Evolutionary conservation across 2,888 invertebrate genomes (phyloP).

Genomic region (Cancer borealis): DNA sequence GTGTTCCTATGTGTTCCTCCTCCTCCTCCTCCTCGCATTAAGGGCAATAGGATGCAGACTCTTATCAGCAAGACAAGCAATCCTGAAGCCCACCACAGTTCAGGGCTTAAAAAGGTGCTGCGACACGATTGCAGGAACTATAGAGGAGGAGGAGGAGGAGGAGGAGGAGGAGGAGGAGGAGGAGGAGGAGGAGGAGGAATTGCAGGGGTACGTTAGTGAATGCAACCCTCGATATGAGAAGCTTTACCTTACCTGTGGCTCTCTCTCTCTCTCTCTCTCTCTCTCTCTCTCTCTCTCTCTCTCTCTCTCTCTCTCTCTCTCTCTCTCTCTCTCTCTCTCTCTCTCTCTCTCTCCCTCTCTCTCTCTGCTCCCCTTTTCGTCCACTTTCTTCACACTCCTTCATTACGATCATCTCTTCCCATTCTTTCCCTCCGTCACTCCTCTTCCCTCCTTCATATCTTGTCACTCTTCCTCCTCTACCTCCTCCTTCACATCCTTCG

Average conservation of each 20-base stretch:
- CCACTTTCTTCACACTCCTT: too few species aligned
- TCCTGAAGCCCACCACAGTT: not conserved
- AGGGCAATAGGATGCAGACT: not conserved
- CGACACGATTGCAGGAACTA: not conserved
- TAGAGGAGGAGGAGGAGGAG: not conserved
- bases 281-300: too few species aligned
- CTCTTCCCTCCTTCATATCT: not conserved
- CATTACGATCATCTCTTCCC: too few species aligned
- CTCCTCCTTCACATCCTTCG: not conserved
- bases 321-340: too few species aligned
- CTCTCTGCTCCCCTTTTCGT: too few species aligned
- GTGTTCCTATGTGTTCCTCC: too few species aligned
- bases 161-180: not conserved
- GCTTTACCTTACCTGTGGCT: too few species aligned
- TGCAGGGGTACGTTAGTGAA: too few species aligned
- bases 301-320: not conserved
- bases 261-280: too few species aligned
- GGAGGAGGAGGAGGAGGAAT: not conserved
- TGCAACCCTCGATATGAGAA: too few species aligned
- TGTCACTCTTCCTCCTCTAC: not conserved
- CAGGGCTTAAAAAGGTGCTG: not conserved
- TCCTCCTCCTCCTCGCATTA: too few species aligned
- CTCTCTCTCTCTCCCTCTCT: too few species aligned
- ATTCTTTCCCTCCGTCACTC: not conserved
- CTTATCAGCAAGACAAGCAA: not conserved